These are phyloP conservation scores for Lamellibrachia luymesi DNA, from an alignment of 1,140 invertebrate species.

Conservation along the genomic window DNA sequence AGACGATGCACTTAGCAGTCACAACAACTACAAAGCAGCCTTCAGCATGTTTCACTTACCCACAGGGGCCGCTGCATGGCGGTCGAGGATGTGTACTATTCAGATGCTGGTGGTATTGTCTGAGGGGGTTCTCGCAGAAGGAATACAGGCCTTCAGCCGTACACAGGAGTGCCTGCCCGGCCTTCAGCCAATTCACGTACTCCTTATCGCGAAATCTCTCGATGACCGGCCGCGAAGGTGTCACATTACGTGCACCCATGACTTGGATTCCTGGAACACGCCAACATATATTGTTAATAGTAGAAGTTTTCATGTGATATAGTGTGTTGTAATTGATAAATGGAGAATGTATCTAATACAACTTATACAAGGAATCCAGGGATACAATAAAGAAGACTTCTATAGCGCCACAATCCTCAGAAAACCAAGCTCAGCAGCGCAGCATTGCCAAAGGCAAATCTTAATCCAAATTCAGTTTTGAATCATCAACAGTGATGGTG, in stretches of 20 bases:
- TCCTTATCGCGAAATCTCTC: neutral
- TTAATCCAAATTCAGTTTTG: no score
- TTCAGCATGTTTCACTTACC: neutral
- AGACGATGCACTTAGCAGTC: neutral
- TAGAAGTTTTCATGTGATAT: no score
- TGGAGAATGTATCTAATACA: no score
- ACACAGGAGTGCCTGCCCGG: neutral
- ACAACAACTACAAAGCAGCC: neutral
- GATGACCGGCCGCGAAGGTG: neutral
- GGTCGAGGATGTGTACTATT: neutral
- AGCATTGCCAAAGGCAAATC: no score
- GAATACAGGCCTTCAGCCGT: neutral
- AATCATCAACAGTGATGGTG: no score
- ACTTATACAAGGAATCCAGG: no score
- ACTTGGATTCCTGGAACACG: neutral
- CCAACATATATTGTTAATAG: no score
- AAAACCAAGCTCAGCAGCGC: no score
- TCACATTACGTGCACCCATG: neutral
- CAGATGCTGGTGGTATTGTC: neutral
- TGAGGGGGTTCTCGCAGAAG: neutral
- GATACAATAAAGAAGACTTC: no score
- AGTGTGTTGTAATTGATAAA: no score
- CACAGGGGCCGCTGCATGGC: neutral
- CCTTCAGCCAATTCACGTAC: neutral
- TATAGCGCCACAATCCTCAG: no score